phyloP scores from a whole-genome alignment of 2,888 invertebrate species.

The Drosophila pseudotakahashii region DNA sequence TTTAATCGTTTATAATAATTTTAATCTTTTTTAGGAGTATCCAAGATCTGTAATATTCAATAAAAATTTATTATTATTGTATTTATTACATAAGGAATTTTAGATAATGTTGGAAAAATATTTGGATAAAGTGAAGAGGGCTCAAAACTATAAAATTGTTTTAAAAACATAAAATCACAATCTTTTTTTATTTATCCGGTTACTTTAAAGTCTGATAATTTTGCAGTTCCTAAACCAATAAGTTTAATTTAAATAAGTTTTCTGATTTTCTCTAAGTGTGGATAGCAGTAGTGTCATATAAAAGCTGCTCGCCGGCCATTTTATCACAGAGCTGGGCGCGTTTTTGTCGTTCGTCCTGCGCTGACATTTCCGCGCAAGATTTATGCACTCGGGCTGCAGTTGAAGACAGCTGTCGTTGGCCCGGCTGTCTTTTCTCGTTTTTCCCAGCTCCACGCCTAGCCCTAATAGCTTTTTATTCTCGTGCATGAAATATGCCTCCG shows the following conservation, averaged over 20 bases:
- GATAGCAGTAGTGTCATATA: slow-evolving; percentile 52
- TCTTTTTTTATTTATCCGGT: too few species aligned
- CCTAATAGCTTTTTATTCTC: slow-evolving; percentile 76
- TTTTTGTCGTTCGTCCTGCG: slow-evolving; percentile 44
- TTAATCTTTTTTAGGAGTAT: too few species aligned
- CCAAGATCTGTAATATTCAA: too few species aligned
- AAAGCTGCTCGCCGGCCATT: slow-evolving; percentile 68
- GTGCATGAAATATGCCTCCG: slow-evolving; percentile 74
- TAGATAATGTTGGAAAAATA: too few species aligned
- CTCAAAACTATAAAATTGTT: too few species aligned
- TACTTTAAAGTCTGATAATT: too few species aligned
- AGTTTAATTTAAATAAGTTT: not conserved
- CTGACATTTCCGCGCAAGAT: slow-evolving; percentile 78
- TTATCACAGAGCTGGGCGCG: slow-evolving; percentile 63
- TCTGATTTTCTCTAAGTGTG: not conserved
- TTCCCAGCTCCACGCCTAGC: slow-evolving; percentile 26
- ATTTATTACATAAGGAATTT: too few species aligned
- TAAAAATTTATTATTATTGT: too few species aligned
- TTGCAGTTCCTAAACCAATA: not conserved
- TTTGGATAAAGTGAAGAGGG: too few species aligned
- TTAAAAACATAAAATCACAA: too few species aligned
- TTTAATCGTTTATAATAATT: too few species aligned
- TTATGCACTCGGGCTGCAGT: slow-evolving; percentile 78
- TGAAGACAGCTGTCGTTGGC: slow-evolving; percentile 78
- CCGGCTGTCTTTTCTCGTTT: slow-evolving; percentile 51